Evolutionary conservation across 2,113 vertebrate genomes (phyloP).

Genomic region (Sprattus sprattus): DNA sequence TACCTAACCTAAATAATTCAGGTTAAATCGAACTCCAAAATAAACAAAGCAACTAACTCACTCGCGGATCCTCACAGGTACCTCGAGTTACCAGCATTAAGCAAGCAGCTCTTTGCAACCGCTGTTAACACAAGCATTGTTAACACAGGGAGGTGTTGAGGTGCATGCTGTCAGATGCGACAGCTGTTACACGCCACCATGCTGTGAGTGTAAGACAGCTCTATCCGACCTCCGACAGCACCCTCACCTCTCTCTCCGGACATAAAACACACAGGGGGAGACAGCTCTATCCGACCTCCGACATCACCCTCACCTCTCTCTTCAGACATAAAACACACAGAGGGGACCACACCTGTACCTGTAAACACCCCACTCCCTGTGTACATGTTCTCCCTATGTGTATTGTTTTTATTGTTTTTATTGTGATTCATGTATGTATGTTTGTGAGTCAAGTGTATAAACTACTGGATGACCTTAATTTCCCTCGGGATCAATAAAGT

Average conservation of each 20-base stretch:
- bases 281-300: not conserved
- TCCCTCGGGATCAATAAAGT: too few relatives aligned
- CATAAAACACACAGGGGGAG: not conserved
- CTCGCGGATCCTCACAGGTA: not conserved
- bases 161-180: not conserved
- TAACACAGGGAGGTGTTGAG: not conserved
- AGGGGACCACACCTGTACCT: not conserved
- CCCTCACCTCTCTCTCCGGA: not conserved
- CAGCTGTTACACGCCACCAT: constrained; percentile 4
- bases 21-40: not conserved
- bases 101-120: not conserved
- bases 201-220: not conserved
- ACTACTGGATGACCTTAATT: too few relatives aligned
- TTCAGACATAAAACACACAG: not conserved
- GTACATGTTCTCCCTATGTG: too few relatives aligned
- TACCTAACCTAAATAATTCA: not conserved
- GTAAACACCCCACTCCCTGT: too few relatives aligned
- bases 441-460: too few relatives aligned
- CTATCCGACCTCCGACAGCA: not conserved
- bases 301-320: not conserved
- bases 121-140: not conserved
- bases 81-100: not conserved
- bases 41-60: not conserved
- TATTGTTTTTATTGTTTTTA: too few relatives aligned
- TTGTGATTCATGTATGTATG: too few relatives aligned